These are phyloP conservation scores for Dyspetes luteomarginatus DNA, from an alignment of 2,888 invertebrate species.

Conservation along the genomic window DNA sequence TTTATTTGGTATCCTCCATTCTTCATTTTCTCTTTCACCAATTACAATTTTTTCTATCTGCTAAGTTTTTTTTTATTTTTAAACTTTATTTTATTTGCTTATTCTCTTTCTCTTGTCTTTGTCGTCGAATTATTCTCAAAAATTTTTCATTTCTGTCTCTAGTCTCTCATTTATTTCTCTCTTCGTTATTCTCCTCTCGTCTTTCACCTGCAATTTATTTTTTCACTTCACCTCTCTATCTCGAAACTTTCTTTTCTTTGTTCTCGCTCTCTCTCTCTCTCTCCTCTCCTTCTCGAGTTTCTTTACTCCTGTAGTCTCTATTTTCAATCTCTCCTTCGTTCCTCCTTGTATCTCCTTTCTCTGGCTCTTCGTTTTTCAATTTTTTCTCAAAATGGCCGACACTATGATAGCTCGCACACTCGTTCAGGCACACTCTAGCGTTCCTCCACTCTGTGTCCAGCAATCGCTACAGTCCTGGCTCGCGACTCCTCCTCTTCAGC, in stretches of 20 bases:
- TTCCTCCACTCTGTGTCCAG: slow-evolving; percentile 44
- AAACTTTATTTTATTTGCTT: slow-evolving; percentile 37
- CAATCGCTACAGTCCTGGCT: slow-evolving; percentile 78
- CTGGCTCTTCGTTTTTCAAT: slow-evolving; percentile 46
- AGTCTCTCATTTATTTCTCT: slow-evolving; percentile 29
- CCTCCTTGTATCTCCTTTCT: slow-evolving; percentile 44
- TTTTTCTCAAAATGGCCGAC: slow-evolving; percentile 66
- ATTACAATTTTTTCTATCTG: no score
- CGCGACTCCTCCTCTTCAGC: slow-evolving; percentile 75
- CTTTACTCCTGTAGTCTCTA: slow-evolving; percentile 50
- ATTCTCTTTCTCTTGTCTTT: slow-evolving; percentile 37
- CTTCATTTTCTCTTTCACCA: no score
- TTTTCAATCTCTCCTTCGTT: slow-evolving; percentile 30
- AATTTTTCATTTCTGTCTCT: neutral
- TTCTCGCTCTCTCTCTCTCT: neutral
- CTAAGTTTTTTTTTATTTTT: slow-evolving; percentile 20
- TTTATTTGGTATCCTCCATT: no score
- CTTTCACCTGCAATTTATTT: neutral
- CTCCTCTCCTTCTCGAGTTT: slow-evolving; percentile 20
- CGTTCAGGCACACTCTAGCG: slow-evolving; percentile 60
- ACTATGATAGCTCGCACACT: slow-evolving; percentile 31
- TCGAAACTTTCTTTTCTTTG: neutral
- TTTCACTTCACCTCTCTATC: neutral
- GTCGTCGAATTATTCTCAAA: slow-evolving; percentile 23
- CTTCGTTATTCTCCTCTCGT: slow-evolving; percentile 24